Base-by-base conservation (phyloP, 2,113 vertebrate species). In the Lycaon pictus region DNA sequence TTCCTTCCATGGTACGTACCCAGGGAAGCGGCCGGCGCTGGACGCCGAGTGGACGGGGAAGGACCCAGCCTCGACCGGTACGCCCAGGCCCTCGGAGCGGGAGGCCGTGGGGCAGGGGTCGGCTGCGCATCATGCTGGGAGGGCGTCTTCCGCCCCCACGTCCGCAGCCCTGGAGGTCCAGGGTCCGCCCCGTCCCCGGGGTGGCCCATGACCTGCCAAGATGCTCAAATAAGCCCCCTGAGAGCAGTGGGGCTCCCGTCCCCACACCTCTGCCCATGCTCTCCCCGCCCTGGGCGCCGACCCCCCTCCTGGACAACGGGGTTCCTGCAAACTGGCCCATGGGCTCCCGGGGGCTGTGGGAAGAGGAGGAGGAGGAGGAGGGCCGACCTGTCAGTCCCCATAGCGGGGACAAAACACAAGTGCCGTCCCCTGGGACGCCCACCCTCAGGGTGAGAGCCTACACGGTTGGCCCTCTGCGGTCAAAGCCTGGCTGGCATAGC, bases 131-230 rank as follows among this genome's bases (percentile, higher is more conserved):
- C 43, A 43, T 43, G 43, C 43, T 43, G 43, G 43, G 43, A 43
- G 43, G 43, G 43, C 43, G 43, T 43, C 43, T 43, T 43, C 43
- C 7, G 6, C 43, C 43, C 16, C 29, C 63, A 3, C 3, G 16
- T 32, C 58, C 55, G 51, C 3, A n/a, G 37, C 43, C 74, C 95
- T 5, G 11, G 62, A 62, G 87, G 51, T 35, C 79, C 35, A 80
- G 22, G 25, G n/a, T 12, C 53, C 62, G 29, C 15, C 79, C 62
- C 51, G 15, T 29, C 7, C 37, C 0, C 0, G 37, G 17, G 53
- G 11, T 0, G 56, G 48, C 20, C 67, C 35, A 1, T 7, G 1
- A 3, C 8, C 16, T 17, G 10, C 17, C 4, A 0, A 22, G 37
- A 48, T 35, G 29, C 48, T n/a, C 22, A 37, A 19, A 19, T 11